Conservation (phyloP, 2,113 vertebrate species). For the Pollachius pollachius region DNA sequence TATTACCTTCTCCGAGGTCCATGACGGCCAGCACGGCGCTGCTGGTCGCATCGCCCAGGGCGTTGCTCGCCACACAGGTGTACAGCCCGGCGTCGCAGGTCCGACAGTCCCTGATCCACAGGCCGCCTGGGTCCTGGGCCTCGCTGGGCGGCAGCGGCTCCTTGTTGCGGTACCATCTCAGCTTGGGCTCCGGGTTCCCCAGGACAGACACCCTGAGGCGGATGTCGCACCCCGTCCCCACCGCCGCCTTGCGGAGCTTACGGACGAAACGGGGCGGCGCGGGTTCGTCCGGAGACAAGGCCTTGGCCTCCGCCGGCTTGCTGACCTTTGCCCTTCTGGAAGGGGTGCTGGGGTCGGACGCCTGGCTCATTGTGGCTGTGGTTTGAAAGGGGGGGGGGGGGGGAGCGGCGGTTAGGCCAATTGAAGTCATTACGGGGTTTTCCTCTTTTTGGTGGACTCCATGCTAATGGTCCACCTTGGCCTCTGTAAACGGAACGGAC, state of each 20-base stretch:
- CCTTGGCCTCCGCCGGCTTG: slow-evolving; percentile 45
- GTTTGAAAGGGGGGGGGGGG: slow-evolving; percentile 21
- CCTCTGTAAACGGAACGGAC: too few species aligned
- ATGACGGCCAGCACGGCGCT: slow-evolving; percentile 84
- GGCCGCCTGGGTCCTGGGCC: slow-evolving; percentile 78
- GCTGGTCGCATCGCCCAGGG: slow-evolving; percentile 79
- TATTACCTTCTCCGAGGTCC: slow-evolving; percentile 82
- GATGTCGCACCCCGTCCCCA: slow-evolving; percentile 86
- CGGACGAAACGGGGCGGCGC: slow-evolving; percentile 76
- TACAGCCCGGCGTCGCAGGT: slow-evolving; percentile 83
- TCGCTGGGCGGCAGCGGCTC: slow-evolving; percentile 61
- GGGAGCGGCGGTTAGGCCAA: background rate
- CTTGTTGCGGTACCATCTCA: slow-evolving; percentile 86
- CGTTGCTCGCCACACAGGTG: slow-evolving; percentile 83
- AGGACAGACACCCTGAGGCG: slow-evolving; percentile 81
- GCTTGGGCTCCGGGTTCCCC: slow-evolving; percentile 80
- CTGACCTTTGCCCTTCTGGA: slow-evolving; percentile 78
- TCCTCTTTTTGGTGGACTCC: too few species aligned
- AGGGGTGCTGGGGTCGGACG: slow-evolving; percentile 64
- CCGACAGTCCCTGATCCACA: slow-evolving; percentile 87
- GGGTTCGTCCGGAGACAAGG: slow-evolving; percentile 11
- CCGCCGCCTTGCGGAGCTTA: slow-evolving; percentile 83
- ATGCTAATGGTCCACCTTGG: too few species aligned
- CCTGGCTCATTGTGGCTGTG: slow-evolving; percentile 40
- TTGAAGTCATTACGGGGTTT: too few species aligned